Evolutionary conservation across 2,888 invertebrate species (phyloP).

Genomic region (Slavum lentiscoides): DNA sequence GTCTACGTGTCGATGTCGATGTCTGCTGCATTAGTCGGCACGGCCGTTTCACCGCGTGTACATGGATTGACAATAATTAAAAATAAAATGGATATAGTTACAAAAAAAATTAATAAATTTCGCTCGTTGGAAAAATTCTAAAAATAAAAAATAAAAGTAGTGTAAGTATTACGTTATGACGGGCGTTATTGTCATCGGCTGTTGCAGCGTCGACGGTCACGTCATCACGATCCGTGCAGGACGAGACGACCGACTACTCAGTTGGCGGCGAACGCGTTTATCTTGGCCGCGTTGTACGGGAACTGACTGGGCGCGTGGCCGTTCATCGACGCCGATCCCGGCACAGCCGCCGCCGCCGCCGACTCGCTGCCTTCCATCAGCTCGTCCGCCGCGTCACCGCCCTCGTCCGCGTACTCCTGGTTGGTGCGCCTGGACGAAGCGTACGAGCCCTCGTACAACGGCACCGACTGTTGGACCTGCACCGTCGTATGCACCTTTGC

Average conservation of each 20-base stretch:
- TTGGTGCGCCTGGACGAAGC: slow-evolving; percentile 59
- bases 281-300: slow-evolving; percentile 45
- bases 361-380: slow-evolving; percentile 47
- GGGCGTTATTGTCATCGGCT: too few relatives aligned
- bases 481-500: slow-evolving; percentile 61
- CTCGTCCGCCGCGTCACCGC: slow-evolving; percentile 42
- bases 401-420: slow-evolving; percentile 47
- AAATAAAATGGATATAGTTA: too few relatives aligned
- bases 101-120: too few relatives aligned
- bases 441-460: slow-evolving; percentile 59
- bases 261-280: slow-evolving; percentile 38
- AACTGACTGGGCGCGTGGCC: slow-evolving; percentile 48
- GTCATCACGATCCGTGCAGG: too few relatives aligned
- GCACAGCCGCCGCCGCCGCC: neutral
- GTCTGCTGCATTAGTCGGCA: too few relatives aligned
- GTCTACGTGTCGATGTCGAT: too few relatives aligned
- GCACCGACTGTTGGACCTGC: slow-evolving; percentile 58
- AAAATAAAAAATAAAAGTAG: too few relatives aligned
- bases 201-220: too few relatives aligned
- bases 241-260: neutral
- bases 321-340: slow-evolving; percentile 10
- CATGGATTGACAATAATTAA: too few relatives aligned
- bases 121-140: too few relatives aligned
- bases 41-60: too few relatives aligned
- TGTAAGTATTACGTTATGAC: too few relatives aligned